phyloP scores from a whole-genome alignment of 2,113 vertebrate species.

The Vanacampus margaritifer region DNA sequence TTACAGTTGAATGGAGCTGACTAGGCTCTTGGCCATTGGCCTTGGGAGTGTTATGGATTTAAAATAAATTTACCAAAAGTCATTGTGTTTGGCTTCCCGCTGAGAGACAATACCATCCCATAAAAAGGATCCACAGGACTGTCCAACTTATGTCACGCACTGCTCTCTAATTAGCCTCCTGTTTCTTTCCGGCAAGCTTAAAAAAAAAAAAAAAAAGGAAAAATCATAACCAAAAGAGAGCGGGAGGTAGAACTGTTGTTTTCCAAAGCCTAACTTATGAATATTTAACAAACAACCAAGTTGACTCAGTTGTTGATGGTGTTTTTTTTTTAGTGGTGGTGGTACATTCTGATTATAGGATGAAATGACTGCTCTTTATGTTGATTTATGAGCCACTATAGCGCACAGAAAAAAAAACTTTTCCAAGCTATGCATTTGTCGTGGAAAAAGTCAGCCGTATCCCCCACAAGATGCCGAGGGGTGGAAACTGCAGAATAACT shows the following conservation, averaged over 20 bases:
- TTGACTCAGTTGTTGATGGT: conserved; percentile 18
- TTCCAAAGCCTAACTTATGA: conserved; percentile 29
- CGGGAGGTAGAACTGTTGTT: conserved; percentile 6
- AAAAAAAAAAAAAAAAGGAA: conserved; percentile 2
- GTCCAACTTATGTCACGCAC: conserved; percentile 26
- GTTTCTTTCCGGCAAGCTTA: conserved; percentile 43
- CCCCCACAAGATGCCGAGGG: neutral
- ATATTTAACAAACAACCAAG: conserved; percentile 40
- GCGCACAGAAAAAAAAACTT: neutral
- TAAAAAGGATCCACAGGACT: conserved; percentile 38
- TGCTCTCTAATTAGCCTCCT: conserved; percentile 45
- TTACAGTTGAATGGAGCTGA: conserved; percentile 33
- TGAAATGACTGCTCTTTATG: neutral
- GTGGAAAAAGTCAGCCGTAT: neutral
- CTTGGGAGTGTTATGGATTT: conserved; percentile 28
- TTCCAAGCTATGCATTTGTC: neutral
- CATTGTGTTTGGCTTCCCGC: conserved; percentile 18
- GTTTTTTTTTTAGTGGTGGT: neutral
- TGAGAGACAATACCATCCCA: conserved; percentile 19
- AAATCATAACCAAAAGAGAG: conserved; percentile 3
- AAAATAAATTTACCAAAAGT: conserved; percentile 29
- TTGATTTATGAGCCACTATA: neutral
- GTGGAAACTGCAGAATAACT: conserved; percentile 13
- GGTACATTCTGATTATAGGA: conserved; percentile 16
- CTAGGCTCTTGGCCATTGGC: conserved; percentile 23